phyloP scores from a whole-genome alignment of 2,888 invertebrate genomes.

The Hermaeophaga mercurialis region DNA sequence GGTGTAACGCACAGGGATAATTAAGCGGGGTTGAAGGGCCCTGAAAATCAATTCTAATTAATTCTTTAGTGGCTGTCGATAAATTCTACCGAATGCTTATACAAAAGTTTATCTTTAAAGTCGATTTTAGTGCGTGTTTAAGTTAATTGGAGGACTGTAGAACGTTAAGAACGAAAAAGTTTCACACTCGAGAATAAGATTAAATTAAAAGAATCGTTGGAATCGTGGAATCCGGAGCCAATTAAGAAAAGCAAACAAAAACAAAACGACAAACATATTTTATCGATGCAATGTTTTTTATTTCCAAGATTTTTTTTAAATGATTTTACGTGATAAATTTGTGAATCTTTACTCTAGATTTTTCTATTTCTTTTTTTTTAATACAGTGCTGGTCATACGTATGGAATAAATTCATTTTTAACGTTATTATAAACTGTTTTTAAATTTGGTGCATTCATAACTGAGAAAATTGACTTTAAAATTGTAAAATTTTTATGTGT shows the following conservation, averaged over 20 bases:
- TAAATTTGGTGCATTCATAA: too few species aligned
- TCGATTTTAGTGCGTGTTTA: conserved; percentile 13
- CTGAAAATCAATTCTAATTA: conserved; percentile 12
- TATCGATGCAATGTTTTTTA: not conserved
- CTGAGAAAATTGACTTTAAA: too few species aligned
- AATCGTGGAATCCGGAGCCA: conserved; percentile 17
- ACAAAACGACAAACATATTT: not conserved
- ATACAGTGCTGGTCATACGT: too few species aligned
- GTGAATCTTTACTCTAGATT: too few species aligned
- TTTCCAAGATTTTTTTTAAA: too few species aligned
- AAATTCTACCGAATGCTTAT: conserved; percentile 6
- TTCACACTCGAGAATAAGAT: conserved; percentile 30
- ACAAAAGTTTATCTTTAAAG: conserved; percentile 14
- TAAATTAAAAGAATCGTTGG: conserved; percentile 22
- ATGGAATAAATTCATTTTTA: too few species aligned
- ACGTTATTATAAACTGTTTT: too few species aligned
- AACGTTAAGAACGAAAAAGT: conserved; percentile 19
- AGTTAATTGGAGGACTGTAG: conserved; percentile 21
- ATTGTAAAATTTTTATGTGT: too few species aligned
- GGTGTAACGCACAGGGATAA: too few species aligned
- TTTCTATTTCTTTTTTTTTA: too few species aligned
- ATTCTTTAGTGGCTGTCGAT: conserved; percentile 3
- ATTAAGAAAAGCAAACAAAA: conserved; percentile 5
- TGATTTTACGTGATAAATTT: too few species aligned
- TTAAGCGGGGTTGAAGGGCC: not conserved